Conservation (phyloP, 2,113 vertebrate species). For the Zosterops hypoxanthus region DNA sequence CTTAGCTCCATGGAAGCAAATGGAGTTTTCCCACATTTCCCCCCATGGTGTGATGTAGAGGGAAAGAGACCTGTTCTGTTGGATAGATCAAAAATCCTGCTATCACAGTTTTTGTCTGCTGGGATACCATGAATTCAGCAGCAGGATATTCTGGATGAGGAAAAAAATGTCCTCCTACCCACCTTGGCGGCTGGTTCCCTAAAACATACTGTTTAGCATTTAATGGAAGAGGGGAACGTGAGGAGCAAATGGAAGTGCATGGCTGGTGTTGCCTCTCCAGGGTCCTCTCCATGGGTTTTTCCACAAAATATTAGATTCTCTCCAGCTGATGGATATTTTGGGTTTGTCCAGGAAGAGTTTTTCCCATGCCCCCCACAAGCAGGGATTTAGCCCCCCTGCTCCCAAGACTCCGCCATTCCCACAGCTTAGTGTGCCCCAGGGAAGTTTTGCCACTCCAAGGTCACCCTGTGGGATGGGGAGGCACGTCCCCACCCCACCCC, state of each 20-base stretch:
- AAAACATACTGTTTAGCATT: not conserved
- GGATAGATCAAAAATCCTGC: not conserved
- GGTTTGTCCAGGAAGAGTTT: not conserved
- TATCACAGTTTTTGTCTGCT: not conserved
- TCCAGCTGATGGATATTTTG: not conserved
- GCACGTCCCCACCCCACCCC: not conserved
- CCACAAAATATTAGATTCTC: not conserved
- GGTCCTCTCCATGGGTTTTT: accelerated
- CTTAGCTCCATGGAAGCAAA: not conserved
- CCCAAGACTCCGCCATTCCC: not conserved
- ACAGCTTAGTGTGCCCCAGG: accelerated
- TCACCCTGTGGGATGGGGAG: accelerated
- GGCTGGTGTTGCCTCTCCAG: accelerated
- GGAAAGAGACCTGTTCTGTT: not conserved
- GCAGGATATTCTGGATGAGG: not conserved
- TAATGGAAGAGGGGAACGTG: accelerated
- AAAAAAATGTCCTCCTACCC: not conserved
- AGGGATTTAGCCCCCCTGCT: not conserved
- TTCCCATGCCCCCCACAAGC: accelerated
- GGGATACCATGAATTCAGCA: not conserved
- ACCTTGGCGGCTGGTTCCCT: not conserved
- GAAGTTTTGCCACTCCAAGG: accelerated
- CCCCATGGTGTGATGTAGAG: not conserved
- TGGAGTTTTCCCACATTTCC: not conserved
- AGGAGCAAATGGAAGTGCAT: accelerated